Base-by-base conservation (phyloP, 2,113 vertebrate species). In the Puntigrus tetrazona region DNA sequence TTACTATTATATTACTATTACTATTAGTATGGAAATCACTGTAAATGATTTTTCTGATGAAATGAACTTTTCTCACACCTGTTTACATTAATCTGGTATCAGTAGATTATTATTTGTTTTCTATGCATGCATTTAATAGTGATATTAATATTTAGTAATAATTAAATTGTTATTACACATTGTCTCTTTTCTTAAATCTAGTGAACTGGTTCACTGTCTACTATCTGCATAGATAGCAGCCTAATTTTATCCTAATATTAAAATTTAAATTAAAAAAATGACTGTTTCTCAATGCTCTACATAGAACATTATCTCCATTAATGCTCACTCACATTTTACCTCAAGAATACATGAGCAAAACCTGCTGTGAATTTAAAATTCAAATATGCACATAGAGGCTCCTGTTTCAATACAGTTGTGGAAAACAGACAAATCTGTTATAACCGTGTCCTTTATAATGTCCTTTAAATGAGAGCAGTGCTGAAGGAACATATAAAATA, bases 401-500 rank as follows among this genome's bases (percentile, higher is more conserved):
- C 38, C 31, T 22, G 4, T 38, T 69, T 38, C 18, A 36, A 20
- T 3, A 9, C 7, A 9, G 31, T 67, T 69, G 65, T 36, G 65
- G 31, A 69, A 69, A 69, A 36, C 34, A 69, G 18, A 20, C 31
- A 69, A 38, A 69, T 38, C 34, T 20, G 16, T 36, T 67, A 34
- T 67, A 36, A 34, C 63, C 8, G 18, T 38, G 8, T 38, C 20
- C 34, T 69, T 69, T 11, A 38, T n/a, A 38, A 69, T 38, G 34
- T n/a, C 18, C 16, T 69, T 38, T 69, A 36, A 38, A n/a, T 43
- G 69, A 73, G 38, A 43, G 69, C 69, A 73, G 69, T 63, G n/a
- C 38, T 14, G 5, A 43, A 87, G 78, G 31, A 86, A 74, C 25
- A 31, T 85, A 84, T 76, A 36, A 38, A 84, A 38, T 78, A 22